Conservation (phyloP, 2,888 invertebrate species). For the Ethmia dodecea region DNA sequence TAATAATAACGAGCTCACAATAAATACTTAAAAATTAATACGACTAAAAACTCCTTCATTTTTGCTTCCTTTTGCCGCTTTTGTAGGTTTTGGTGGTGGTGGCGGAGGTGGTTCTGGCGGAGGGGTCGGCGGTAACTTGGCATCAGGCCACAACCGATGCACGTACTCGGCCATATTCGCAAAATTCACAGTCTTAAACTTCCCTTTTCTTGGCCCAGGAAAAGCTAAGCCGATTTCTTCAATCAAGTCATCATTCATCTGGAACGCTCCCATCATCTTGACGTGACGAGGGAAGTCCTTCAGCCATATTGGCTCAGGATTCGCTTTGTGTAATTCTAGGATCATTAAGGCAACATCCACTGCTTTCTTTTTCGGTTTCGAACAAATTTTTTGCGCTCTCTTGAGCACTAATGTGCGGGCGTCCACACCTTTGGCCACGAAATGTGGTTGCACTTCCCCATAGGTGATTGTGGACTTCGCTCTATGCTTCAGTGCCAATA, state of each 20-base stretch:
- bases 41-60: not conserved
- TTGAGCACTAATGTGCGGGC: conserved; percentile 31
- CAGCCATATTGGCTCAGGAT: conserved; percentile 21
- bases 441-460: conserved; percentile 26
- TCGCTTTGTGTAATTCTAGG: conserved; percentile 25
- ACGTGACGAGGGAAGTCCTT: conserved; percentile 25
- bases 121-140: conserved; percentile 13
- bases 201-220: conserved; percentile 2
- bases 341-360: conserved; percentile 35
- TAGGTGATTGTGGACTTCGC: conserved; percentile 28
- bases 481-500: conserved; percentile 22
- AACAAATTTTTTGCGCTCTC: conserved; percentile 31
- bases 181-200: not conserved
- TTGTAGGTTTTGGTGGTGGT: not conserved
- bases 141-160: conserved; percentile 16
- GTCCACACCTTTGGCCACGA: conserved; percentile 20
- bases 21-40: not conserved
- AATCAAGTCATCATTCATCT: conserved; percentile 27
- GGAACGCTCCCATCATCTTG: conserved; percentile 18
- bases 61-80: conserved; percentile 1
- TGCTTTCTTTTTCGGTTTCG: conserved; percentile 27
- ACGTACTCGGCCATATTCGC: conserved; percentile 3
- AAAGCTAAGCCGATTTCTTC: conserved; percentile 9
- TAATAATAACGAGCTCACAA: not conserved
- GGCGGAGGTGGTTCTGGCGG: conserved; percentile 5